phyloP scores from a whole-genome alignment of 2,888 invertebrate genomes.

The Eupithecia abbreviata region DNA sequence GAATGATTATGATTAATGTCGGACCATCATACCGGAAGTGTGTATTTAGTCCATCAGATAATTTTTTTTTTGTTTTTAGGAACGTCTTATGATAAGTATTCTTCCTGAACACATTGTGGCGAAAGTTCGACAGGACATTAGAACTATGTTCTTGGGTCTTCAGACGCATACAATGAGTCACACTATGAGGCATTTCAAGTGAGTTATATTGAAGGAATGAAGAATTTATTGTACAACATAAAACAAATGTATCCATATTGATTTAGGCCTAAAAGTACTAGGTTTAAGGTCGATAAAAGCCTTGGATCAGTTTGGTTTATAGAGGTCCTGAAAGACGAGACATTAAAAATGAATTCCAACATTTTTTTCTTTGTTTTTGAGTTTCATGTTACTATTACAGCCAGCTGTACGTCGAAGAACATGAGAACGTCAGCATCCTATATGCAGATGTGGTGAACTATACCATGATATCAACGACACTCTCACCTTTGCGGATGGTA shows the following conservation, averaged over 20 bases:
- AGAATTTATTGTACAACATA: too few relatives aligned
- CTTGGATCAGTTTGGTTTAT: too few relatives aligned
- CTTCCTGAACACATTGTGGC: conserved; percentile 93
- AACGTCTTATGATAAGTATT: conserved; percentile 92
- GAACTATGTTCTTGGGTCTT: conserved; percentile 82
- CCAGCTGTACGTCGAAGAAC: conserved; percentile 93
- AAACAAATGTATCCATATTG: too few relatives aligned
- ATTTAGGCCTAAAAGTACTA: neutral
- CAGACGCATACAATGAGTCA: conserved; percentile 69
- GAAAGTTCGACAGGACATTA: conserved; percentile 83
- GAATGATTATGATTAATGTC: neutral
- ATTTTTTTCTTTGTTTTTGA: neutral
- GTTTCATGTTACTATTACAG: conserved; percentile 73
- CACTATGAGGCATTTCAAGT: conserved; percentile 75
- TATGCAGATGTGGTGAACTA: conserved; percentile 98
- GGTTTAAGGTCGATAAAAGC: neutral
- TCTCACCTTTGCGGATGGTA: conserved; percentile 92
- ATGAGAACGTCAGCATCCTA: conserved; percentile 94
- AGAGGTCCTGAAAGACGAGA: neutral
- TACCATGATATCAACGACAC: conserved; percentile 92
- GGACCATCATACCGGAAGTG: neutral
- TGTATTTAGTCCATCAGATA: too few relatives aligned
- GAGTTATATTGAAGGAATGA: conserved; percentile 40
- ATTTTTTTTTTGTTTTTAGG: conserved; percentile 77
- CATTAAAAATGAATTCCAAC: neutral